Conservation (phyloP, 2,888 invertebrate species). For the Leptinotarsa juncta region DNA sequence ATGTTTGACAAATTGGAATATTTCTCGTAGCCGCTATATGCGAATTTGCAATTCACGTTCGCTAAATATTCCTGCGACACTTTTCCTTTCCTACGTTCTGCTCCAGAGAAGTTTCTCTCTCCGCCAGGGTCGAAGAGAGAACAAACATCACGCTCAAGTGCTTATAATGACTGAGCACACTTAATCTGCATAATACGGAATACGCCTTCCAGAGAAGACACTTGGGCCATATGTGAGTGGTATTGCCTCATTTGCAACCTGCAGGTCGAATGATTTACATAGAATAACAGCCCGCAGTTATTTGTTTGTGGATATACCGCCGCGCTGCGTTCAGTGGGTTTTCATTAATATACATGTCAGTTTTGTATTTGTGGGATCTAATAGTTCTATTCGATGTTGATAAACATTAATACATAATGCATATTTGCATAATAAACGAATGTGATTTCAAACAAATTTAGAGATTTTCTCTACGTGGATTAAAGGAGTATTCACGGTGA, state of each 20-base stretch:
- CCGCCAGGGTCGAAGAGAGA: constrained; percentile 44
- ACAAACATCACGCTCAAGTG: constrained; percentile 64
- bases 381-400: constrained; percentile 13
- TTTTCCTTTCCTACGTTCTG: constrained; percentile 12
- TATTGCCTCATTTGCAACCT: constrained; percentile 64
- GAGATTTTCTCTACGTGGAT: no score
- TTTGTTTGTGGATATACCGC: constrained; percentile 56
- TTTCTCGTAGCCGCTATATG: background rate
- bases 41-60: background rate
- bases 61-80: constrained; percentile 1
- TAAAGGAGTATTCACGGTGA: no score
- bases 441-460: background rate
- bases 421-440: background rate
- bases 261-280: constrained; percentile 62
- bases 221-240: constrained; percentile 54
- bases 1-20: no score
- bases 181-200: constrained; percentile 63
- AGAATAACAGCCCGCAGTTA: constrained; percentile 63
- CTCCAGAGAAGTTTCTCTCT: background rate
- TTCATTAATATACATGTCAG: constrained; percentile 49
- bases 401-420: constrained; percentile 19
- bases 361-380: constrained; percentile 34
- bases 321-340: constrained; percentile 31
- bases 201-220: constrained; percentile 47
- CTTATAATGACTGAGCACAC: constrained; percentile 65